Evolutionary conservation across 2,888 invertebrate species (phyloP).

Genomic region (Zygogramma bicolorata): DNA sequence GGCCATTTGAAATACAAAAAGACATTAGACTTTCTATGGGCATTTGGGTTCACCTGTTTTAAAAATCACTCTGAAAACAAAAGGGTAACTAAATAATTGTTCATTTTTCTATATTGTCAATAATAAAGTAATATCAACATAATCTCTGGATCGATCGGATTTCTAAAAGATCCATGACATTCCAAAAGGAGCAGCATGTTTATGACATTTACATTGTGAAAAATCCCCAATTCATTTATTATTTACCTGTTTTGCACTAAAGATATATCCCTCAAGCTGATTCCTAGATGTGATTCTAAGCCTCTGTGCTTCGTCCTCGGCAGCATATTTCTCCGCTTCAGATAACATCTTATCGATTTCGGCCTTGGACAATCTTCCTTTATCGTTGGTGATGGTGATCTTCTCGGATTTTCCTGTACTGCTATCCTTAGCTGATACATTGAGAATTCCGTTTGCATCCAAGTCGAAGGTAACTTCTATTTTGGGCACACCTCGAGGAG

Average conservation of each 20-base stretch:
- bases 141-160: no score
- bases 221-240: no score
- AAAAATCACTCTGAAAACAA: no score
- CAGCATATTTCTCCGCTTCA: constrained; percentile 83
- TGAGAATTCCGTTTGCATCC: constrained; percentile 90
- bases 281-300: constrained; percentile 80
- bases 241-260: constrained; percentile 74
- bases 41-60: no score
- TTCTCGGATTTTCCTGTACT: constrained; percentile 84
- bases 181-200: no score
- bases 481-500: constrained; percentile 84
- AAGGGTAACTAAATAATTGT: no score
- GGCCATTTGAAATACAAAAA: no score
- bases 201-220: no score
- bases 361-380: constrained; percentile 85
- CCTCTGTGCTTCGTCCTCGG: constrained; percentile 79
- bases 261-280: constrained; percentile 82
- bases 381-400: constrained; percentile 90
- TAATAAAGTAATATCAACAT: no score
- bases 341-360: constrained; percentile 88
- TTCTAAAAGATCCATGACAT: no score
- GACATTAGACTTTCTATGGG: no score
- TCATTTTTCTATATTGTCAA: no score
- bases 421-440: constrained; percentile 82
- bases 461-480: constrained; percentile 86